These are phyloP conservation scores for Andricus grossulariae DNA, from an alignment of 1,140 invertebrate genomes.

Conservation along the genomic window DNA sequence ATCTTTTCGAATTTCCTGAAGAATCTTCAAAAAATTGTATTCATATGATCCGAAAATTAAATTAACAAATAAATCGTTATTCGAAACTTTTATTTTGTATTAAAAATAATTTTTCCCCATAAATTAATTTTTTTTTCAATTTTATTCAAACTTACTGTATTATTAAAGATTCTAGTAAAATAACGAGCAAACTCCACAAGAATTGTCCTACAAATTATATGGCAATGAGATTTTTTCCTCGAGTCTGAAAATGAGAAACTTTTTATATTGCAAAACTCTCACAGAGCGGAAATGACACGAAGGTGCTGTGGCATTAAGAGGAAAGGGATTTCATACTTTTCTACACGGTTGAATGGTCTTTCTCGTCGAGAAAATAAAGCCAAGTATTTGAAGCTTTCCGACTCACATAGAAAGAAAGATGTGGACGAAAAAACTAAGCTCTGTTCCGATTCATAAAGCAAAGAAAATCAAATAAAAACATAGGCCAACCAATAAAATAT, in stretches of 20 bases:
- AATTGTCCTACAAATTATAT: no score
- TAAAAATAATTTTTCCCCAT: no score
- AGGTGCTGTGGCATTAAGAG: background rate
- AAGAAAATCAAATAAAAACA: background rate
- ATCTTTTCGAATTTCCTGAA: no score
- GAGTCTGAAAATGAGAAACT: background rate
- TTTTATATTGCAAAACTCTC: background rate
- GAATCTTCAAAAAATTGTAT: no score
- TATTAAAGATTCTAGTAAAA: no score
- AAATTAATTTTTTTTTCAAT: no score
- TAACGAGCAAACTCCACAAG: no score
- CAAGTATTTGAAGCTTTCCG: background rate
- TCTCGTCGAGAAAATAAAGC: background rate
- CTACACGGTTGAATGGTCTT: background rate
- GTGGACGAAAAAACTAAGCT: background rate
- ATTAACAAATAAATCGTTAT: no score
- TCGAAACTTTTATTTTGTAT: no score
- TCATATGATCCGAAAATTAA: no score
- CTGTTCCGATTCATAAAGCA: conserved; percentile 19
- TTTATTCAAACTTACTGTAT: no score
- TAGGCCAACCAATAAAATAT: no score
- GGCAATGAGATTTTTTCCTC: background rate
- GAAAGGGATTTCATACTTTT: conserved; percentile 3
- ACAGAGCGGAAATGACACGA: conserved; percentile 13
- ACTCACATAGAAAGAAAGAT: background rate